A percentile compares a stretch with the other conserved stretches of the same genome.
Evolutionary conservation across 1,140 invertebrate genomes (phyloP).

Genomic region (Euwallacea similis): DNA sequence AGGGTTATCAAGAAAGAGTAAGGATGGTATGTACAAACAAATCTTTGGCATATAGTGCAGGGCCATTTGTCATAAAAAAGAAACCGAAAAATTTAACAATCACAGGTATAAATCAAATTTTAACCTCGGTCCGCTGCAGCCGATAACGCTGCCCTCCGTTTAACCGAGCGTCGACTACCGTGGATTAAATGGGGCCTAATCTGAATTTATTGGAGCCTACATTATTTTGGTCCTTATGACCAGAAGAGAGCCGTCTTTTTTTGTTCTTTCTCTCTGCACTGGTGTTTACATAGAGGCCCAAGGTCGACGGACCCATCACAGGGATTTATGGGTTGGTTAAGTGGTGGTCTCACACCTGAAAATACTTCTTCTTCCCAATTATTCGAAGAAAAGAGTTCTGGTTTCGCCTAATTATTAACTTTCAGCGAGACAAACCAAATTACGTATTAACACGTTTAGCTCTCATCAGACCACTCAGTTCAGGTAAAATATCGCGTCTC

Average conservation of each 20-base stretch:
- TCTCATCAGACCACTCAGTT: slow-evolving; percentile 29
- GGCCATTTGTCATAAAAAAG: slow-evolving; percentile 9
- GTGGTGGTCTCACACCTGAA: no score
- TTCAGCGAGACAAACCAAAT: slow-evolving; percentile 14
- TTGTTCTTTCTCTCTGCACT: slow-evolving; percentile 21
- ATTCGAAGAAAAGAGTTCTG: no score
- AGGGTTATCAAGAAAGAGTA: no score
- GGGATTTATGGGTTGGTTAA: no score
- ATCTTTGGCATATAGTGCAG: no score
- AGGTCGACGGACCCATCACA: slow-evolving; percentile 28
- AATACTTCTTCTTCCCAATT: no score
- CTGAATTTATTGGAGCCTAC: slow-evolving; percentile 44
- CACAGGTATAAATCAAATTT: slow-evolving; percentile 35
- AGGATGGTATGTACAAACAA: no score
- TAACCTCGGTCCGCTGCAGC: slow-evolving; percentile 36
- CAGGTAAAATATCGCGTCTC: slow-evolving; percentile 28
- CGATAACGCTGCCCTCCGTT: slow-evolving; percentile 36
- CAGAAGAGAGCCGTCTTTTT: slow-evolving; percentile 27
- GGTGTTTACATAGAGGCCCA: slow-evolving; percentile 31
- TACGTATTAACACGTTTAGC: slow-evolving; percentile 32
- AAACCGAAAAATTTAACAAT: slow-evolving; percentile 30
- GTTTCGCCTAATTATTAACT: background rate
- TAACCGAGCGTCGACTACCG: slow-evolving; percentile 42
- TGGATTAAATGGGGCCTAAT: slow-evolving; percentile 43
- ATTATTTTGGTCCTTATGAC: slow-evolving; percentile 38